Evolutionary conservation across 2,797 vertebrate genomes (phyloP).

Genomic region (Malurus splendens): DNA sequence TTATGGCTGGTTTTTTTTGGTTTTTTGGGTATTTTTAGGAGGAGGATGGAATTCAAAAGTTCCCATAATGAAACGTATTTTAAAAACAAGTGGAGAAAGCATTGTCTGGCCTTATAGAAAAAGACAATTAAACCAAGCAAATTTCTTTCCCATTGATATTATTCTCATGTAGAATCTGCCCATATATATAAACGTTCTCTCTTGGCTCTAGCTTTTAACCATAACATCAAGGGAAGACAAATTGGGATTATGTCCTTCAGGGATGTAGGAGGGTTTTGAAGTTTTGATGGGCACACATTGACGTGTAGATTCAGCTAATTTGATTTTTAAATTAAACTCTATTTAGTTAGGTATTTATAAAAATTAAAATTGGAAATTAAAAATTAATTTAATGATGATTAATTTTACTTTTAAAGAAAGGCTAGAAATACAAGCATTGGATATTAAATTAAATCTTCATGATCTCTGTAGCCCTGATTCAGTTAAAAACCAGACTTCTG

Average conservation of each 20-base stretch:
- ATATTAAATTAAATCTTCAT: neutral
- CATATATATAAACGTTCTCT: neutral
- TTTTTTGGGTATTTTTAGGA: too few species aligned
- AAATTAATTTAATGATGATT: neutral
- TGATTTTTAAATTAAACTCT: neutral
- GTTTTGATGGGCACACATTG: neutral
- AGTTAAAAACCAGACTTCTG: neutral
- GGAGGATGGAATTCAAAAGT: neutral
- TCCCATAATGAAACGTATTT: neutral
- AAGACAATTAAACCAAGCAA: neutral
- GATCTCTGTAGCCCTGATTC: neutral
- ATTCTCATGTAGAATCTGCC: neutral
- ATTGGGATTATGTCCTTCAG: neutral
- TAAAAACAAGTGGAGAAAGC: neutral
- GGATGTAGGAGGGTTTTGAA: neutral
- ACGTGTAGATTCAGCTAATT: neutral
- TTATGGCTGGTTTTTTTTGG: neutral
- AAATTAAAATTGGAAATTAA: conserved; percentile 22
- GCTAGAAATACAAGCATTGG: neutral
- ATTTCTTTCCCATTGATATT: neutral
- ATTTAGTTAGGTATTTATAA: conserved; percentile 9
- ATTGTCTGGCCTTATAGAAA: neutral
- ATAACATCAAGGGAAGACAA: neutral
- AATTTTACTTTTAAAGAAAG: neutral
- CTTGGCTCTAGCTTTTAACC: neutral